Evolutionary conservation across 92 coral and sea anemone species (phyloP).

Genomic region (Palythoa caribaeorum): DNA sequence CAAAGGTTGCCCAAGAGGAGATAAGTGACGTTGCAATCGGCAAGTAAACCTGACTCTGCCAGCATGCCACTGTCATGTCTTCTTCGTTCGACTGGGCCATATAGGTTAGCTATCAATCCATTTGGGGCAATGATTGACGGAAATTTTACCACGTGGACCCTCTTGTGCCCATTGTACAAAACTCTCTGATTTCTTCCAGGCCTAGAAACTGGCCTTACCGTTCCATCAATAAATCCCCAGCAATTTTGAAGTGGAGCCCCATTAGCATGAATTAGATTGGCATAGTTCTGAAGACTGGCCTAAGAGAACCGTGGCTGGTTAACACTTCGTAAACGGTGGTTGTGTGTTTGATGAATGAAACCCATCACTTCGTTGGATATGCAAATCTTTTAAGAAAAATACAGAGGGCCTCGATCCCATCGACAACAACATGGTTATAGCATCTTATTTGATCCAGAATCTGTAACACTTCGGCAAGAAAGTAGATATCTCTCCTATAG

Average conservation of each 20-base stretch:
- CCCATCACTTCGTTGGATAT: constrained; percentile 29
- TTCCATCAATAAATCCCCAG: constrained; percentile 25
- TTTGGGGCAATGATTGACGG: constrained; percentile 55
- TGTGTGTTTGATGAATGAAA: constrained; percentile 13
- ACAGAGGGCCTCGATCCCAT: too few species aligned
- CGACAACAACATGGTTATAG: too few species aligned
- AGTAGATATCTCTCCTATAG: too few species aligned
- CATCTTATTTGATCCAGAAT: too few species aligned
- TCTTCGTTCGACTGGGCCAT: constrained; percentile 47
- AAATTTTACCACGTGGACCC: constrained; percentile 37
- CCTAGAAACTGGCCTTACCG: too few species aligned
- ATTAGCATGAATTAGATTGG: constrained; percentile 33
- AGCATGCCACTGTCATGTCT: constrained; percentile 63
- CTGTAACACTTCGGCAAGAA: too few species aligned
- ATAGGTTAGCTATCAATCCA: constrained; percentile 58
- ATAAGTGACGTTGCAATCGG: constrained; percentile 41
- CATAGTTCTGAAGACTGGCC: constrained; percentile 42
- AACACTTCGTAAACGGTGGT: constrained; percentile 27
- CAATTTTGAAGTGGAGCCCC: constrained; percentile 53
- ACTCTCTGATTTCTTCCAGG: constrained; percentile 43
- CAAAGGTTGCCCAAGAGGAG: constrained; percentile 42
- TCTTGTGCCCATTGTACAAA: constrained; percentile 51
- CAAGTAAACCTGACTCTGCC: constrained; percentile 35
- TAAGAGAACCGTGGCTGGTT: constrained; percentile 39
- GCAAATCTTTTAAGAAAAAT: too few species aligned